phyloP scores from a whole-genome alignment of 2,113 vertebrate genomes.

The Cyprinodon brontotheroides region DNA sequence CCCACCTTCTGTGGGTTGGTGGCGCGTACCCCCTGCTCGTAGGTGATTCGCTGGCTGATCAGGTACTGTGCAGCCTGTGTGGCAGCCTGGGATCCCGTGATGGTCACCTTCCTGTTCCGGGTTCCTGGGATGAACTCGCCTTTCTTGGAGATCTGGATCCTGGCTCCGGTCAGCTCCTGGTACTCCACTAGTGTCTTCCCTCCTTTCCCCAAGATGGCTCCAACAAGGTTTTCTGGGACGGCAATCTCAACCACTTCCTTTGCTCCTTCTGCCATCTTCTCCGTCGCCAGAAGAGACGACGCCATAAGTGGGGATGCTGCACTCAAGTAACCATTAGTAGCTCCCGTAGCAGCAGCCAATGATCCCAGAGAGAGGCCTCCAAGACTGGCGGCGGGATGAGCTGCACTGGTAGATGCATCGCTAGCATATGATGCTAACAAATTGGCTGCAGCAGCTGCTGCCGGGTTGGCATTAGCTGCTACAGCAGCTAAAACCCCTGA shows the following conservation, averaged over 20 bases:
- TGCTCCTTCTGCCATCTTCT: conserved; percentile 88
- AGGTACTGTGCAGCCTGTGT: conserved; percentile 95
- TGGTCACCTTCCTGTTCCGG: conserved; percentile 95
- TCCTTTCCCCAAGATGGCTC: conserved; percentile 93
- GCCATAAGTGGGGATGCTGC: conserved; percentile 86
- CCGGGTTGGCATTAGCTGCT: conserved; percentile 89
- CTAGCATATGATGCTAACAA: conserved; percentile 90
- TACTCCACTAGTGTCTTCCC: conserved; percentile 96
- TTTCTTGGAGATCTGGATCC: conserved; percentile 97
- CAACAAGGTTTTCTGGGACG: conserved; percentile 93
- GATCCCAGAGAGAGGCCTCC: conserved; percentile 88
- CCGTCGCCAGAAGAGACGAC: conserved; percentile 86
- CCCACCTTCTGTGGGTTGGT: conserved; percentile 97
- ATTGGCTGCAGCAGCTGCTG: conserved; percentile 89
- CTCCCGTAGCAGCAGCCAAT: conserved; percentile 84
- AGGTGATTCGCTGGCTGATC: conserved; percentile 96
- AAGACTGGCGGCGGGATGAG: conserved; percentile 79
- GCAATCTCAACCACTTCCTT: conserved; percentile 95
- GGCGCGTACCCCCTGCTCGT: conserved; percentile 93
- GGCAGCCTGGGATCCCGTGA: conserved; percentile 91
- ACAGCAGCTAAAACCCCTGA: conserved; percentile 89
- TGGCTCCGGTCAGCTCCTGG: conserved; percentile 93
- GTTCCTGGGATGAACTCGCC: conserved; percentile 95
- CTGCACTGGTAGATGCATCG: conserved; percentile 82
- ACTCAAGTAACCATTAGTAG: conserved; percentile 90